Evolutionary conservation across 2,113 vertebrate genomes (phyloP).

Genomic region (Sceloporus tristichus): DNA sequence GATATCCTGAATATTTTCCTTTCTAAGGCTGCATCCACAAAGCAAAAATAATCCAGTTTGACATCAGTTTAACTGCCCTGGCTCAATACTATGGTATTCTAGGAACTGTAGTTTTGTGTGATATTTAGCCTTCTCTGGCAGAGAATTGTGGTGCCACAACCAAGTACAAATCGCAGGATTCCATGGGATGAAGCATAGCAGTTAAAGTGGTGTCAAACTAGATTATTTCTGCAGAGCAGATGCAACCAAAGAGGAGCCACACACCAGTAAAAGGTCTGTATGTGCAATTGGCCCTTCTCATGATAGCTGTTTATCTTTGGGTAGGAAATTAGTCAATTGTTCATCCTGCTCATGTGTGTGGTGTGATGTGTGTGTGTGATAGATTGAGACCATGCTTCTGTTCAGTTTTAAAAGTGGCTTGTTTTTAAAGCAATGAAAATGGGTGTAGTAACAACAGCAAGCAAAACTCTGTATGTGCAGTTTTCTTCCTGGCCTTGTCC

Average conservation of each 20-base stretch:
- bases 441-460: neutral
- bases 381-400: neutral
- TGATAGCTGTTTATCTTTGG: neutral
- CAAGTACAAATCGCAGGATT: too few species aligned
- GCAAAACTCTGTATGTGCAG: neutral
- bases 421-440: neutral
- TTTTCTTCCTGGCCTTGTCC: neutral
- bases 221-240: too few species aligned
- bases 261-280: neutral
- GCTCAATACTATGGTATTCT: too few species aligned
- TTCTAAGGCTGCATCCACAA: neutral
- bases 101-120: too few species aligned
- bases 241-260: too few species aligned
- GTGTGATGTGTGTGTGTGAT: neutral
- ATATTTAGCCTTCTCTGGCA: too few species aligned
- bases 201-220: too few species aligned
- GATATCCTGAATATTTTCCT: neutral
- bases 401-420: neutral
- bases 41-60: too few species aligned
- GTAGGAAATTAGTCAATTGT: neutral
- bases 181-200: too few species aligned
- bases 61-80: too few species aligned
- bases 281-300: neutral
- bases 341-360: neutral
- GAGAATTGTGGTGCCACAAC: too few species aligned